Base-by-base conservation (phyloP, 30 jellyfish, hydroid and myxozoan species). In the Rhopilema esculentum region DNA sequence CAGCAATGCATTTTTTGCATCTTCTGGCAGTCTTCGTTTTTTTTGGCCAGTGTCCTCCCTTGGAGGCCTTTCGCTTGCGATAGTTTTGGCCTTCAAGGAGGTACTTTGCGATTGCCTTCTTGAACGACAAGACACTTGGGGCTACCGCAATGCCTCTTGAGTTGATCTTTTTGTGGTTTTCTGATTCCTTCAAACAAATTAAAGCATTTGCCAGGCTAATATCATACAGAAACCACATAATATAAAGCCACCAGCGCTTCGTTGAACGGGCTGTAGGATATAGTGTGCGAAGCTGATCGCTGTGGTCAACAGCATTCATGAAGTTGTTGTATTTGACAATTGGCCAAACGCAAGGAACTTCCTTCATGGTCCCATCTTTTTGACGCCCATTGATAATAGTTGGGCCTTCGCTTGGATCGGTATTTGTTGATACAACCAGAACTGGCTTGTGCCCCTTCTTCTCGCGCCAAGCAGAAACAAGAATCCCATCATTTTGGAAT, bases 211-310 rank as follows among this genome's bases (percentile, higher is more conserved):
- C 78, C 78, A 67, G 0, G 78, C 33, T 20, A 20, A 69, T 21
- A 49, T 69, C 79, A 9, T 21, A 69, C 0, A 69, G n/a, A 23
- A 69, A 69, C 79, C 63, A 69, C 2, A n/a, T 18, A 6, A 69
- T 1, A n/a, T 69, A 69, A 0, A 69, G 63, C 79, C 63, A 69
- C 79, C 79, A 69, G 19, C 79, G 79, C 79, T 28, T 69, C 50
- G 72, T 69, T 0, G 79, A 69, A 22, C 79, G 40, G 27, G 79
- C 79, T 21, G 29, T 16, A 32, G 79, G 33, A 29, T 69, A 69
- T 8, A 49, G 23, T 69, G 79, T 69, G 21, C 79, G 79, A 0
- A 69, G 61, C 29, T 69, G 79, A 69, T 69, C 79, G 50, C 50
- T 22, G 50, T 69, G n/a, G n/a, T n/a, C n/a, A n/a, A n/a, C n/a